These are phyloP conservation scores for Amphiprion clarkii DNA, from an alignment of 2,797 vertebrate genomes.

Conservation along the genomic window DNA sequence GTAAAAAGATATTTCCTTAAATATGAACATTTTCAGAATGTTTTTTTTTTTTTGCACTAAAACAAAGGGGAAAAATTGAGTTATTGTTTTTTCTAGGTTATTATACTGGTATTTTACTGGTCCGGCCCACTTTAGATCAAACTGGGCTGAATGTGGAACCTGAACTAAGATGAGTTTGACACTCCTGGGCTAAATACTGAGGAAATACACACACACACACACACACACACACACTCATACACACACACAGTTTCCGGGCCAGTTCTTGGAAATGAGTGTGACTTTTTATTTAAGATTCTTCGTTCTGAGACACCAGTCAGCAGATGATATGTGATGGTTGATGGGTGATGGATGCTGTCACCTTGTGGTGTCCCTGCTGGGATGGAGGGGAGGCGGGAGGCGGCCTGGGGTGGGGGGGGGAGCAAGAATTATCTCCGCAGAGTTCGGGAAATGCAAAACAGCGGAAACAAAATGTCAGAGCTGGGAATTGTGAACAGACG, in stretches of 20 bases:
- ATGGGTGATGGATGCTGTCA: slow-evolving; percentile 80
- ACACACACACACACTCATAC: not conserved
- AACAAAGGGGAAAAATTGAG: no score
- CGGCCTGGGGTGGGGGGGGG: slow-evolving; percentile 1
- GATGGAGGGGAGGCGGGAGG: slow-evolving; percentile 26
- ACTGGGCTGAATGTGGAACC: no score
- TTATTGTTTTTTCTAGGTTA: no score
- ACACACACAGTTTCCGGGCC: slow-evolving; percentile 16
- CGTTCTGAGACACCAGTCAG: slow-evolving; percentile 66
- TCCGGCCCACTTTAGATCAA: no score
- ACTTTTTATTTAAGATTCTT: slow-evolving; percentile 55
- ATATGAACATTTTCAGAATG: no score
- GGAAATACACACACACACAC: no score
- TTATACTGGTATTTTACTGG: no score
- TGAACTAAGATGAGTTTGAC: no score
- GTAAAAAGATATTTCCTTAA: no score
- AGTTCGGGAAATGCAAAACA: slow-evolving; percentile 71
- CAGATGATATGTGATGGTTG: slow-evolving; percentile 70
- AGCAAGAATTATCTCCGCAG: slow-evolving; percentile 59
- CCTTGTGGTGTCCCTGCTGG: slow-evolving; percentile 75
- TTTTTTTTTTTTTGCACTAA: no score
- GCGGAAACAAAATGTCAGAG: slow-evolving; percentile 75
- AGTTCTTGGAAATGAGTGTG: slow-evolving; percentile 43
- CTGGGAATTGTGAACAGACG: slow-evolving; percentile 81
- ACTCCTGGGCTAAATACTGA: no score